A percentile compares a stretch with the other conserved stretches of the same genome.
These are phyloP conservation scores for Lasioglossum lativentre DNA, from an alignment of 2,888 invertebrate genomes.

Conservation along the genomic window DNA sequence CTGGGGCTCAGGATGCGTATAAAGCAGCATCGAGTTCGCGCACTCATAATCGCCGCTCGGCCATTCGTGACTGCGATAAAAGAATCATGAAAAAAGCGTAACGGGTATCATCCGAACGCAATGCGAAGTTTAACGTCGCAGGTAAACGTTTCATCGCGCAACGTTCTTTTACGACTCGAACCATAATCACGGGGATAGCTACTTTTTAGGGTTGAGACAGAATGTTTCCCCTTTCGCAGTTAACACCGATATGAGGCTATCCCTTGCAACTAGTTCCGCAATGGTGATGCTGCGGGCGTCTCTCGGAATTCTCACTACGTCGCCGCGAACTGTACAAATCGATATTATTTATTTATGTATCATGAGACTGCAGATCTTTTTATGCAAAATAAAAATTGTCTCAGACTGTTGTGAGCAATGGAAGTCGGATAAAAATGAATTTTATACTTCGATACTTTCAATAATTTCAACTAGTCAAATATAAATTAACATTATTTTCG, in stretches of 20 bases:
- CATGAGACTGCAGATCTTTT: neutral
- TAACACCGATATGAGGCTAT: constrained; percentile 91
- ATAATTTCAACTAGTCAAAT: neutral
- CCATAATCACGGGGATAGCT: constrained; percentile 18
- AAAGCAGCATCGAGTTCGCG: constrained; percentile 92
- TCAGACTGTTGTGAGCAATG: neutral
- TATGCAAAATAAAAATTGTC: neutral
- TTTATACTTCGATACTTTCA: neutral
- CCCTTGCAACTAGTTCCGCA: constrained; percentile 88
- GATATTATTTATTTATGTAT: neutral
- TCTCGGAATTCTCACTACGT: constrained; percentile 88
- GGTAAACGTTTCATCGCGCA: neutral
- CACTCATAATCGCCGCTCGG: constrained; percentile 93
- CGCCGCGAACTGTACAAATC: constrained; percentile 87
- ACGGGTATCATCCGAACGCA: neutral
- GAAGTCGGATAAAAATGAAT: neutral
- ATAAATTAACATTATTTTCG: neutral
- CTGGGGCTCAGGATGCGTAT: constrained; percentile 90
- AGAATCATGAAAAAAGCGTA: neutral
- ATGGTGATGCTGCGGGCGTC: constrained; percentile 92
- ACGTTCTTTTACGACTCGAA: neutral
- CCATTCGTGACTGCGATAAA: constrained; percentile 87
- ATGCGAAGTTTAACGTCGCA: neutral
- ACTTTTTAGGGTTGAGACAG: constrained; percentile 90
- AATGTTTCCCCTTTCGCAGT: constrained; percentile 89